Evolutionary conservation across 92 coral and sea anemone genomes (phyloP).

Genomic region (Chrysogorgia sp.): DNA sequence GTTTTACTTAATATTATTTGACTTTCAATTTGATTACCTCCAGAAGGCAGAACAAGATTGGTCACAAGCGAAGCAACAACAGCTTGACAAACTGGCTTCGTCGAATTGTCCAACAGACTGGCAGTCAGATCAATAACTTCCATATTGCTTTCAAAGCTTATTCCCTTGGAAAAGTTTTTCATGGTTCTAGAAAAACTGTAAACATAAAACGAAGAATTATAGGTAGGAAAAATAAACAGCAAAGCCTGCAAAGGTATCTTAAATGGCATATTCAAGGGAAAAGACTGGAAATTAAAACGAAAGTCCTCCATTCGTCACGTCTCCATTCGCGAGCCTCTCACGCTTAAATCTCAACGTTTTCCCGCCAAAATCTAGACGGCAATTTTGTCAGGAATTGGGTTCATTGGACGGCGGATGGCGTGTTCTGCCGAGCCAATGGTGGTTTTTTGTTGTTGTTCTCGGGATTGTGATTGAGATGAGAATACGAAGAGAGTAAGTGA

Average conservation of each 20-base stretch:
- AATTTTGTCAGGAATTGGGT: no score
- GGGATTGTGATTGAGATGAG: no score
- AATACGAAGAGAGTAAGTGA: no score
- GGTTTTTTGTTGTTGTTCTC: no score
- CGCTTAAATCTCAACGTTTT: no score
- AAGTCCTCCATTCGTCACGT: neutral
- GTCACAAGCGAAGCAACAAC: constrained; percentile 73
- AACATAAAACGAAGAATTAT: neutral
- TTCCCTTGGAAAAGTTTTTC: constrained; percentile 55
- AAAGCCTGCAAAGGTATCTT: no score
- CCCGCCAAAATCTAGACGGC: no score
- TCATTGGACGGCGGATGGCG: no score
- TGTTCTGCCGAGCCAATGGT: no score
- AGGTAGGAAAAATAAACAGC: neutral
- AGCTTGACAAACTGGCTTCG: constrained; percentile 78
- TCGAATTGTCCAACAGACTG: constrained; percentile 59
- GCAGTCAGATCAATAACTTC: constrained; percentile 76
- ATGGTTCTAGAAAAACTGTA: constrained; percentile 43
- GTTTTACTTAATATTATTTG: neutral
- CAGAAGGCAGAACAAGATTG: constrained; percentile 47
- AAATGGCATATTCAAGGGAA: neutral
- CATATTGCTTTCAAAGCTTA: constrained; percentile 58
- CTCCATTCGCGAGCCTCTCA: no score
- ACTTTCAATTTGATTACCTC: constrained; percentile 48
- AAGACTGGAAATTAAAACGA: neutral